phyloP scores from a whole-genome alignment of 2,797 vertebrate genomes.

The Muscicapa comitata region DNA sequence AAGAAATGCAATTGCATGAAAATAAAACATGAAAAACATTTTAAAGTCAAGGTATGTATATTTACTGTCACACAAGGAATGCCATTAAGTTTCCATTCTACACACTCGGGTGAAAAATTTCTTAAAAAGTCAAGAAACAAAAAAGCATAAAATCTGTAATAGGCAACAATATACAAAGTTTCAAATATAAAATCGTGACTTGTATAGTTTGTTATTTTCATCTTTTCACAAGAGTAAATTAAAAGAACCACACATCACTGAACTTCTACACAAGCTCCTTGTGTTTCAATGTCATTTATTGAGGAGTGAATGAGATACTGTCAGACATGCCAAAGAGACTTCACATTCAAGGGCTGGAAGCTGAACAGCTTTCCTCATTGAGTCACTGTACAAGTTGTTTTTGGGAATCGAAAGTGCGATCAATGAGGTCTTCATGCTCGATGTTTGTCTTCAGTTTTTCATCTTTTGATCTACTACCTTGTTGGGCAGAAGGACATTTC shows the following conservation, averaged over 20 bases:
- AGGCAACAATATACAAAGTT: conserved; percentile 49
- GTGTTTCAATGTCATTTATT: conserved; percentile 81
- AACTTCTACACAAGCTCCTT: conserved; percentile 73
- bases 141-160: conserved; percentile 31
- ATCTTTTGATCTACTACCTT: conserved; percentile 67
- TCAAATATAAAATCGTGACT: conserved; percentile 14
- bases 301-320: conserved; percentile 80
- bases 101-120: conserved; percentile 9
- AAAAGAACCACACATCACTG: conserved; percentile 75
- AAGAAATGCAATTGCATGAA: neutral
- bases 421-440: conserved; percentile 72
- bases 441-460: conserved; percentile 63
- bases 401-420: conserved; percentile 58
- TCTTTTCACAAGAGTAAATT: conserved; percentile 54
- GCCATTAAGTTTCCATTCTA: conserved; percentile 18
- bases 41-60: conserved; percentile 4
- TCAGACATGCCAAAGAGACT: conserved; percentile 80
- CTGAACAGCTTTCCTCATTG: conserved; percentile 69
- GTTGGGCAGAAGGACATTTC: conserved; percentile 66
- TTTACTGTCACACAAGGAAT: conserved; percentile 21
- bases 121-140: conserved; percentile 34
- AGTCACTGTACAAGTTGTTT: conserved; percentile 66
- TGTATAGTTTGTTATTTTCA: conserved; percentile 34
- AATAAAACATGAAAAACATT: conserved; percentile 22
- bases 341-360: conserved; percentile 81